Percentiles rank a stretch among this genome's conserved stretches.
These are phyloP conservation scores for Drosophila tani DNA, from an alignment of 1,140 invertebrate genomes.

Conservation along the genomic window DNA sequence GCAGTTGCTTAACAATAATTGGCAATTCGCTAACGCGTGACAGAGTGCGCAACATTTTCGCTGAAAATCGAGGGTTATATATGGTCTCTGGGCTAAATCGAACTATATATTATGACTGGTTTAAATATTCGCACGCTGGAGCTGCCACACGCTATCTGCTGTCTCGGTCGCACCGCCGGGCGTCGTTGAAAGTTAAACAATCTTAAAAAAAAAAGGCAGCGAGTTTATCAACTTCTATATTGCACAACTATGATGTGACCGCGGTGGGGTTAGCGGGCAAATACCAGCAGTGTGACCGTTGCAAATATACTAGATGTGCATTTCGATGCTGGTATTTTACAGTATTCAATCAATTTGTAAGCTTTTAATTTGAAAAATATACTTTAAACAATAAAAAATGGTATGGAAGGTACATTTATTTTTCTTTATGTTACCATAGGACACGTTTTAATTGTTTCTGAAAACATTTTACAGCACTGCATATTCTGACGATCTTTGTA, in stretches of 20 bases:
- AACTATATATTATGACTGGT: conserved; percentile 24
- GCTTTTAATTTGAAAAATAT: not conserved
- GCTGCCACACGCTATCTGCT: conserved; percentile 17
- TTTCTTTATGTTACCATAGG: not conserved
- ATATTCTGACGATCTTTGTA: not conserved
- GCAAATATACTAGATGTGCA: not conserved
- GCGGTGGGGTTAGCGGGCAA: not conserved
- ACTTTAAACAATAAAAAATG: too few species aligned
- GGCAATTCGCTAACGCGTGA: conserved; percentile 80
- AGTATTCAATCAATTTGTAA: too few species aligned
- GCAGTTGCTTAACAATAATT: conserved; percentile 81
- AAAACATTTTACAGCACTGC: not conserved
- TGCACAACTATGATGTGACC: conserved; percentile 32
- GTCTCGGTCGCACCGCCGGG: conserved; percentile 44
- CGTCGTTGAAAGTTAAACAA: conserved; percentile 53
- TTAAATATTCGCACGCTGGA: conserved; percentile 11
- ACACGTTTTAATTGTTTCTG: not conserved
- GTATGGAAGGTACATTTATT: too few species aligned
- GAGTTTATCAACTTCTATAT: conserved; percentile 45
- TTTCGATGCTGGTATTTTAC: not conserved
- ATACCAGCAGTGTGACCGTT: not conserved
- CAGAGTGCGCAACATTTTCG: conserved; percentile 79
- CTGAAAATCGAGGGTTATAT: conserved; percentile 19
- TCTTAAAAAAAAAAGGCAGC: conserved; percentile 36
- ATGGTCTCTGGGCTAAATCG: conserved; percentile 9